phyloP scores from a whole-genome alignment of 2,797 vertebrate species.

The Hoplostethus mediterraneus region DNA sequence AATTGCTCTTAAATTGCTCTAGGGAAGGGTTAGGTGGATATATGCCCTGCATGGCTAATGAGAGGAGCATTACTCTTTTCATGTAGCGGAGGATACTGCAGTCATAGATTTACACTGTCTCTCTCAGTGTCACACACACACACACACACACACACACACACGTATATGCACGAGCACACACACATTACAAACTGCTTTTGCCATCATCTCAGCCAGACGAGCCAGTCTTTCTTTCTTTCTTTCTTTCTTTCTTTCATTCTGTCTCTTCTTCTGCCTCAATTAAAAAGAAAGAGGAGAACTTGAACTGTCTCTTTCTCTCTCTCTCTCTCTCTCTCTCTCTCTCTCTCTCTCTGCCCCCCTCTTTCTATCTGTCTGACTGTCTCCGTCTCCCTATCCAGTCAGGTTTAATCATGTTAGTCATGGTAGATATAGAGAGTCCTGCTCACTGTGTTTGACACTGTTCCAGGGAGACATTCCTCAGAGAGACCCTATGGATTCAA shows the following conservation, averaged over 20 bases:
- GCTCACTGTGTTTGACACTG: conserved; percentile 71
- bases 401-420: conserved; percentile 83
- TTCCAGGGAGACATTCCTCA: conserved; percentile 73
- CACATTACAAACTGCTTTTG: not conserved
- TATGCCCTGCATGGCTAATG: conserved; percentile 60
- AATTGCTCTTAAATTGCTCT: conserved; percentile 79
- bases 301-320: conserved; percentile 38
- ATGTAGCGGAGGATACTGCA: conserved; percentile 47
- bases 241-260: not conserved
- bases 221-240: not conserved
- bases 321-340: conserved; percentile 11
- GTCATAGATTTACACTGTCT: not conserved
- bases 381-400: conserved; percentile 72
- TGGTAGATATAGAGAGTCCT: conserved; percentile 76
- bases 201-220: conserved; percentile 23
- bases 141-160: conserved; percentile 11
- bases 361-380: conserved; percentile 44
- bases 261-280: not conserved
- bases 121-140: not conserved
- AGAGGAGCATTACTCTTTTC: conserved; percentile 51
- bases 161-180: conserved; percentile 12
- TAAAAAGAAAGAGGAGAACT: conserved; percentile 66
- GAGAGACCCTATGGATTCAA: conserved; percentile 73
- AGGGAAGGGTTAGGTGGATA: conserved; percentile 68
- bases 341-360: not conserved